Percentiles rank a stretch among this genome's conserved stretches.
Conservation (phyloP, 1,140 invertebrate genomes). For the Drosophila leontia region DNA sequence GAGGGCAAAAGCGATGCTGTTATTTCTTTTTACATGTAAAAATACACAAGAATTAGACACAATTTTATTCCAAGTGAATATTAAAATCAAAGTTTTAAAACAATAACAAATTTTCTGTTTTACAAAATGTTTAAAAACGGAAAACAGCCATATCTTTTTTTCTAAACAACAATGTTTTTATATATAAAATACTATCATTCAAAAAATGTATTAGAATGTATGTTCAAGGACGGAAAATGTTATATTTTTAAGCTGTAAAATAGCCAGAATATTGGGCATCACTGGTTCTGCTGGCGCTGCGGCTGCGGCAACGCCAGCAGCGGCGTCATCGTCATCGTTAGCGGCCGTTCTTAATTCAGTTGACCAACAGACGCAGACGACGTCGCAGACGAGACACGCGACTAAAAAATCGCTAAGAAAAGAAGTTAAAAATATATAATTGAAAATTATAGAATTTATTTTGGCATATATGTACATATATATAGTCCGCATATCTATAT, state of each 20-base stretch:
- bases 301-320: slow-evolving; percentile 10
- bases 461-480: slow-evolving; percentile 11
- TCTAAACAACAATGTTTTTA: too few relatives aligned
- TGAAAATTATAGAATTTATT: slow-evolving; percentile 42
- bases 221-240: too few relatives aligned
- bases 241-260: not conserved
- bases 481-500: slow-evolving; percentile 14
- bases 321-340: slow-evolving; percentile 31
- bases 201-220: too few relatives aligned
- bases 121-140: too few relatives aligned
- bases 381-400: slow-evolving; percentile 76
- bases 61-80: too few relatives aligned
- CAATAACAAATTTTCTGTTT: too few relatives aligned
- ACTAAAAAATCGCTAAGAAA: slow-evolving; percentile 50
- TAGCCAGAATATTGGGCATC: not conserved
- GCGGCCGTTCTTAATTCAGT: slow-evolving; percentile 82
- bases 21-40: too few relatives aligned
- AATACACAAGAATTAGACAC: too few relatives aligned
- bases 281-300: slow-evolving; percentile 27
- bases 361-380: slow-evolving; percentile 83
- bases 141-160: too few relatives aligned
- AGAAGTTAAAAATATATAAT: slow-evolving; percentile 31
- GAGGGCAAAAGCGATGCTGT: too few relatives aligned
- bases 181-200: too few relatives aligned
- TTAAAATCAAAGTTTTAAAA: too few relatives aligned